These are phyloP conservation scores for Prionailurus viverrinus DNA, from an alignment of 2,113 vertebrate genomes.

Conservation along the genomic window DNA sequence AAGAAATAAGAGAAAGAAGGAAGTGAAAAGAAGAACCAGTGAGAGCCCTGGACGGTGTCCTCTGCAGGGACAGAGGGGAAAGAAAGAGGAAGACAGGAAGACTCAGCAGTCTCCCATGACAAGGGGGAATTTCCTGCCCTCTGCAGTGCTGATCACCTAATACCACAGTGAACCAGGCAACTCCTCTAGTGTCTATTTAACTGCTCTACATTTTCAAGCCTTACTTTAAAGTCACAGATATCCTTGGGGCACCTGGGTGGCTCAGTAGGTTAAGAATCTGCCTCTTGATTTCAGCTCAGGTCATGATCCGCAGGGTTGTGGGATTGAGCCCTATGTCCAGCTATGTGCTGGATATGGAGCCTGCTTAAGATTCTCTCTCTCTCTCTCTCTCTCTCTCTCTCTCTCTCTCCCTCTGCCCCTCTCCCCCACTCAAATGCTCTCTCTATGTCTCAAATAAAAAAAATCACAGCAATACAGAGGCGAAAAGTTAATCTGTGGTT, in stretches of 20 bases:
- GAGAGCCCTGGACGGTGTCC: not conserved
- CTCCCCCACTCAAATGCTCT: too few relatives aligned
- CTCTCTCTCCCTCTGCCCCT: too few relatives aligned
- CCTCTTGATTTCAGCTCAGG: too few relatives aligned
- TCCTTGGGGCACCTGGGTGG: too few relatives aligned
- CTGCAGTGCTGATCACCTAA: accelerated
- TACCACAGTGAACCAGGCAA: accelerated
- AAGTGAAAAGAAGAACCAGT: not conserved
- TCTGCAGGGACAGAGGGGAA: not conserved
- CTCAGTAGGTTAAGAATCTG: too few relatives aligned
- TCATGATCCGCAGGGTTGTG: too few relatives aligned
- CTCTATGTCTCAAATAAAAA: too few relatives aligned
- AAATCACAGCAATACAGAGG: not conserved
- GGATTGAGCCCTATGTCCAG: too few relatives aligned
- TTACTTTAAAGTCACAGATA: not conserved
- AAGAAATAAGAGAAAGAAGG: not conserved
- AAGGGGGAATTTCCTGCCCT: not conserved
- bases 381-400: too few relatives aligned
- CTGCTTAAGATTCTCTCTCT: too few relatives aligned
- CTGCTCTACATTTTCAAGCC: not conserved
- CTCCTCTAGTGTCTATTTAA: not conserved
- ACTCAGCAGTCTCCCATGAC: not conserved
- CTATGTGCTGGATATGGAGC: too few relatives aligned
- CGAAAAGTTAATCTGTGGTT: accelerated
- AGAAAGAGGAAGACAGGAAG: not conserved